These are phyloP conservation scores for Tipula vernalis DNA, from an alignment of 2,888 invertebrate species.

Conservation along the genomic window DNA sequence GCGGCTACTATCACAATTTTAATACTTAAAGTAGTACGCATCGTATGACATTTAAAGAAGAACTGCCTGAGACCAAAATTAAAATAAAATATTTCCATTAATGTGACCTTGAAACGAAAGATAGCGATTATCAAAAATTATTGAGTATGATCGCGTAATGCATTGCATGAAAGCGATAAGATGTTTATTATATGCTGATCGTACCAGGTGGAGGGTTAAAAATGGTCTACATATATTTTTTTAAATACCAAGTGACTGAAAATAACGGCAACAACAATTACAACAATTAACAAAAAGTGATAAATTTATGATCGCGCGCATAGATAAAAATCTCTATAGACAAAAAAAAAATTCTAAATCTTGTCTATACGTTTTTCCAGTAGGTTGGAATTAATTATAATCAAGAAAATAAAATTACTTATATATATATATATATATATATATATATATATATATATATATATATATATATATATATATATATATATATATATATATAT, in stretches of 20 bases:
- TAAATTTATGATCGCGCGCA: neutral
- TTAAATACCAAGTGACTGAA: neutral
- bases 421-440: too few relatives aligned
- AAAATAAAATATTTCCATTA: too few relatives aligned
- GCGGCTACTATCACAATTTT: neutral
- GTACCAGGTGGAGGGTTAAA: neutral
- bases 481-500: too few relatives aligned
- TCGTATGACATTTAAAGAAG: too few relatives aligned
- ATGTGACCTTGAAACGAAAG: neutral
- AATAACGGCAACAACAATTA: neutral
- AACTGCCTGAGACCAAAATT: too few relatives aligned
- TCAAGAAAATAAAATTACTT: neutral
- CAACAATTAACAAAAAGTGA: neutral
- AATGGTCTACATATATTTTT: neutral
- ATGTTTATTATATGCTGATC: neutral
- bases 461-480: too few relatives aligned
- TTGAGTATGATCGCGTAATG: neutral
- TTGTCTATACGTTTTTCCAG: neutral
- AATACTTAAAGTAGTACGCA: neutral
- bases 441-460: too few relatives aligned
- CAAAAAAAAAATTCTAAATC: neutral
- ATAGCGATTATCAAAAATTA: neutral
- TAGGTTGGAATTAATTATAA: neutral
- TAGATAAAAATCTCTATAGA: neutral
- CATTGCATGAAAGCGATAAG: too few relatives aligned